Evolutionary conservation across 2,797 vertebrate species (phyloP).

Genomic region (Trichosurus vulpecula): DNA sequence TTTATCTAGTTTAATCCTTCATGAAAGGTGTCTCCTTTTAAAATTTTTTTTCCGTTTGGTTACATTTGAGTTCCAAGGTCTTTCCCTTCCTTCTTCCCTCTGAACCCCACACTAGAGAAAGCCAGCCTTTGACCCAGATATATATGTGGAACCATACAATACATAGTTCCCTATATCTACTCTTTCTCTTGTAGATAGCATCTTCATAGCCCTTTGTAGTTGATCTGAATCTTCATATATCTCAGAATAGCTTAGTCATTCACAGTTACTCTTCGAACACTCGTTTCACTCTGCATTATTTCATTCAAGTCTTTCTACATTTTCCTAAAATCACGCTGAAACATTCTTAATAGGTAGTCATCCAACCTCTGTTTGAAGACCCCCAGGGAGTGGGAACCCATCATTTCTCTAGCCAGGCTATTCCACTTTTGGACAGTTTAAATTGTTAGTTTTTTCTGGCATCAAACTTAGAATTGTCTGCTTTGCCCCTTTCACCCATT

Average conservation of each 20-base stretch:
- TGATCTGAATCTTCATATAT: background rate
- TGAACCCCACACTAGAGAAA: background rate
- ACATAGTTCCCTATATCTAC: background rate
- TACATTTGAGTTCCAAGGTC: background rate
- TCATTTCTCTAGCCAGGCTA: background rate
- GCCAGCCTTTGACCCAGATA: background rate
- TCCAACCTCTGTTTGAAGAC: background rate
- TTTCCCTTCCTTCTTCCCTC: background rate
- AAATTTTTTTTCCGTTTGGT: background rate
- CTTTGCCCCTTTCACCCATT: background rate
- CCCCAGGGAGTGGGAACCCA: background rate
- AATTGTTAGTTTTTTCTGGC: background rate
- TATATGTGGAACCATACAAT: background rate
- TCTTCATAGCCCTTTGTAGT: background rate
- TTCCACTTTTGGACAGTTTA: background rate
- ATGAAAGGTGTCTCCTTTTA: background rate
- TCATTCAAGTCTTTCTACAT: background rate
- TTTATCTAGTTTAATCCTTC: background rate
- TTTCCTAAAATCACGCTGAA: background rate
- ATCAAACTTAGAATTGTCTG: background rate
- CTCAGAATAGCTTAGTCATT: background rate
- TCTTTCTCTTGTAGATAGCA: background rate
- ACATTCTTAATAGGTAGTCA: background rate
- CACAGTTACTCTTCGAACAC: background rate
- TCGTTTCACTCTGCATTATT: background rate